A percentile compares a stretch with the other conserved stretches of the same genome.
Evolutionary conservation across 2,797 vertebrate species (phyloP).

Genomic region (Acanthiza pusilla): DNA sequence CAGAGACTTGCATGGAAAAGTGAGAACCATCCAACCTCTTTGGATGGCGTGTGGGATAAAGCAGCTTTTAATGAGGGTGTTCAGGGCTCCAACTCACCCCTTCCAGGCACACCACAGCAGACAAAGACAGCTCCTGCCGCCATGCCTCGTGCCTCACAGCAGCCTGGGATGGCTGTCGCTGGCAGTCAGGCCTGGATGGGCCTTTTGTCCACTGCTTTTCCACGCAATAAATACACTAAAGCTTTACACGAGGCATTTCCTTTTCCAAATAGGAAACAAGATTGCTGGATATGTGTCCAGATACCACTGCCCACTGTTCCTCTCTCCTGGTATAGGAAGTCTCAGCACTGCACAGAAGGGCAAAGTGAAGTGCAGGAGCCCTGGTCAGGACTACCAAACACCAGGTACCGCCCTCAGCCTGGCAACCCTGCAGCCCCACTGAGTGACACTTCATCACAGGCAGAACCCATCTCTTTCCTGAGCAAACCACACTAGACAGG

Average conservation of each 20-base stretch:
- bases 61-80: constrained; percentile 48
- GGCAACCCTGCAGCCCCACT: not conserved
- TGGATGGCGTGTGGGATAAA: not conserved
- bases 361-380: not conserved
- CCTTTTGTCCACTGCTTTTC: constrained; percentile 14
- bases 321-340: not conserved
- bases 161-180: not conserved
- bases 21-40: not conserved
- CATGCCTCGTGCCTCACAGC: not conserved
- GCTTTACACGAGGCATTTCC: not conserved
- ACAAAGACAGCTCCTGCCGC: not conserved
- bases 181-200: constrained; percentile 55
- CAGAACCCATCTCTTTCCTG: not conserved
- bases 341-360: not conserved
- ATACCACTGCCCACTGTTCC: not conserved
- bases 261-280: not conserved
- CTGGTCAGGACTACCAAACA: not conserved
- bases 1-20: not conserved
- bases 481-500: not conserved
- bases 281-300: not conserved
- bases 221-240: not conserved
- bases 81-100: not conserved
- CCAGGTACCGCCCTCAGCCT: not conserved
- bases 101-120: not conserved
- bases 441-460: not conserved